A percentile compares a stretch with the other conserved stretches of the same genome.
Conservation (phyloP, 2,888 invertebrate genomes). For the Agrochola lychnidis region DNA sequence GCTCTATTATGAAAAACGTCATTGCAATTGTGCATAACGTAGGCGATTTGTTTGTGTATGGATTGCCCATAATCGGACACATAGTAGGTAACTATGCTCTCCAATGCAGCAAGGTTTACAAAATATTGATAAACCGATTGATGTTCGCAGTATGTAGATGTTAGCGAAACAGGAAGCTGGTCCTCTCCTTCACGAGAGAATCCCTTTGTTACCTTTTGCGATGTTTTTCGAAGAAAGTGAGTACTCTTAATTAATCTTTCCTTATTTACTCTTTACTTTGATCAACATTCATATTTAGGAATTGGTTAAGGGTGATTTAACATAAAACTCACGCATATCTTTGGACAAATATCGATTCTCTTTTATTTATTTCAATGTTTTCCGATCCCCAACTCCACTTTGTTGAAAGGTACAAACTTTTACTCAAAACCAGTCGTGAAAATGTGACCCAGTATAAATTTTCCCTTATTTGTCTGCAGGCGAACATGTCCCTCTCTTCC, state of each 20-base stretch:
- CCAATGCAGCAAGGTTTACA: not conserved
- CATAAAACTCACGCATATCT: not conserved
- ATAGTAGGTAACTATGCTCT: not conserved
- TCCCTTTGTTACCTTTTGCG: not conserved
- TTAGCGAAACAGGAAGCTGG: slow-evolving; percentile 19
- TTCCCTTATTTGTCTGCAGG: slow-evolving; percentile 55
- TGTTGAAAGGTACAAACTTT: slow-evolving; percentile 47
- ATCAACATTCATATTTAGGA: not conserved
- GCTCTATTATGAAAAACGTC: slow-evolving; percentile 24
- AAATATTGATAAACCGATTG: not conserved
- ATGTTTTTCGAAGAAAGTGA: not conserved
- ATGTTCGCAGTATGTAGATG: not conserved
- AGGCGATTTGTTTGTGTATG: not conserved
- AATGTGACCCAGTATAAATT: slow-evolving; percentile 55
- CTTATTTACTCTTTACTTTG: not conserved
- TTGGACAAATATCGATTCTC: not conserved
- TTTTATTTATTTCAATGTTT: slow-evolving; percentile 7
- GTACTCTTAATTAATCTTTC: not conserved
- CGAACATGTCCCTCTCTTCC: slow-evolving; percentile 40
- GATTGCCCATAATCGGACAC: not conserved
- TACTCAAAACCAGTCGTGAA: slow-evolving; percentile 38
- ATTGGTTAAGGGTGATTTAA: not conserved
- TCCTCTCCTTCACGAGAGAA: not conserved
- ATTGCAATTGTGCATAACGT: slow-evolving; percentile 11
- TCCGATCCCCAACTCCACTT: slow-evolving; percentile 2